Percentiles rank a stretch among this genome's conserved stretches.
phyloP scores from a whole-genome alignment of 2,888 invertebrate species.

The Idaea aversata region DNA sequence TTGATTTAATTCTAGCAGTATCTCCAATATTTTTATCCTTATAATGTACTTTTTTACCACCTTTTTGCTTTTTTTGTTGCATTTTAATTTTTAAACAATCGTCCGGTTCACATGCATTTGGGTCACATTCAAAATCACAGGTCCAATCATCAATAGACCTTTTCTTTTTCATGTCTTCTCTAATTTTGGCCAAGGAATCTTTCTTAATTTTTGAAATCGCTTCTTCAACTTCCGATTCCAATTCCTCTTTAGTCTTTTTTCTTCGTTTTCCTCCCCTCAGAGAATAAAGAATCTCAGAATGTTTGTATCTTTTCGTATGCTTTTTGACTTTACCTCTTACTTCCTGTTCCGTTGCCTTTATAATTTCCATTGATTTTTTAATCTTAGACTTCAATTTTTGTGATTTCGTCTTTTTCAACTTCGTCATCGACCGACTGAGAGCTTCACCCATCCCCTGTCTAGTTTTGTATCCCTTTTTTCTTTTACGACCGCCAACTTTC shows the following conservation, averaged over 20 bases:
- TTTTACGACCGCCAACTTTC: slow-evolving; percentile 14
- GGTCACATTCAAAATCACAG: slow-evolving; percentile 37
- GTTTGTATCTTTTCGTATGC: not conserved
- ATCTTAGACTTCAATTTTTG: slow-evolving; percentile 28
- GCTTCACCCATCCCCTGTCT: slow-evolving; percentile 19
- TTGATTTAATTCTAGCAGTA: not conserved
- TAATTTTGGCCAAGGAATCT: slow-evolving; percentile 42
- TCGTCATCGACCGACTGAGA: slow-evolving; percentile 32
- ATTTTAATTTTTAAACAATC: slow-evolving; percentile 38
- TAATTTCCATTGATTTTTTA: slow-evolving; percentile 27
- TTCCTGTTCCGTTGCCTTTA: slow-evolving; percentile 22
- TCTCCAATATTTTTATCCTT: not conserved
- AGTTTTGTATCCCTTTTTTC: slow-evolving; percentile 10
- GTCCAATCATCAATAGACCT: slow-evolving; percentile 33
- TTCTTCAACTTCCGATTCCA: slow-evolving; percentile 8
- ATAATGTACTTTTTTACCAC: not conserved
- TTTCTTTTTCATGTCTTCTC: slow-evolving; percentile 35
- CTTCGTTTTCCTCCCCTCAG: not conserved
- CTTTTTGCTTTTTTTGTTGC: slow-evolving; percentile 8
- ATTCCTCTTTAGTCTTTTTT: slow-evolving; percentile 1
- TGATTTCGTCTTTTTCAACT: slow-evolving; percentile 33
- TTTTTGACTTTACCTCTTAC: slow-evolving; percentile 6
- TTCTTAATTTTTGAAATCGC: slow-evolving; percentile 29
- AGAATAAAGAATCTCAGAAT: not conserved
- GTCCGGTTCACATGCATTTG: slow-evolving; percentile 38